phyloP scores from a whole-genome alignment of 23 tunicate species.

The Phallusia fumigata region DNA sequence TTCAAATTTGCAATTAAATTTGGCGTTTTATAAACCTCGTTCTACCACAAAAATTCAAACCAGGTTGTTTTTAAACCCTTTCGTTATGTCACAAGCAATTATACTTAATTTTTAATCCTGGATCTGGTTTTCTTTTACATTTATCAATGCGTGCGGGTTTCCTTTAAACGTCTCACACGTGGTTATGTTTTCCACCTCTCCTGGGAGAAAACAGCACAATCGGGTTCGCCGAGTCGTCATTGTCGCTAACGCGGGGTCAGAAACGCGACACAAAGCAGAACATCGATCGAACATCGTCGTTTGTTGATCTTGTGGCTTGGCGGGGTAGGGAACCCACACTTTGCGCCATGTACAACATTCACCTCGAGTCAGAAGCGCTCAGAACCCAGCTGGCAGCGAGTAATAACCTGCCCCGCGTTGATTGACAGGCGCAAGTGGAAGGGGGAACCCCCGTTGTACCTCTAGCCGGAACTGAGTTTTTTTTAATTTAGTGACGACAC shows the following conservation, averaged over 20 bases:
- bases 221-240: no score
- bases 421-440: not conserved
- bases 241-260: not conserved
- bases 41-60: no score
- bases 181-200: no score
- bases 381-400: not conserved
- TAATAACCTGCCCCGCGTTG: not conserved
- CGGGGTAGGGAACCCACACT: not conserved
- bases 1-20: no score
- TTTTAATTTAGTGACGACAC: constrained; percentile 1
- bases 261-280: not conserved
- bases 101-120: no score
- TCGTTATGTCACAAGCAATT: no score
- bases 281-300: not conserved
- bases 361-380: not conserved
- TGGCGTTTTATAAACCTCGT: no score
- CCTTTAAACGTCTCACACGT: no score
- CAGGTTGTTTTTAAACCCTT: no score
- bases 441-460: not conserved
- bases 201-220: no score
- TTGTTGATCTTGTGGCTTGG: not conserved
- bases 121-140: no score
- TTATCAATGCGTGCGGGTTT: no score
- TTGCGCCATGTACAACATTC: not conserved
- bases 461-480: not conserved